Base-by-base conservation (phyloP, 2,113 vertebrate species). In the Saguinus midas region DNA sequence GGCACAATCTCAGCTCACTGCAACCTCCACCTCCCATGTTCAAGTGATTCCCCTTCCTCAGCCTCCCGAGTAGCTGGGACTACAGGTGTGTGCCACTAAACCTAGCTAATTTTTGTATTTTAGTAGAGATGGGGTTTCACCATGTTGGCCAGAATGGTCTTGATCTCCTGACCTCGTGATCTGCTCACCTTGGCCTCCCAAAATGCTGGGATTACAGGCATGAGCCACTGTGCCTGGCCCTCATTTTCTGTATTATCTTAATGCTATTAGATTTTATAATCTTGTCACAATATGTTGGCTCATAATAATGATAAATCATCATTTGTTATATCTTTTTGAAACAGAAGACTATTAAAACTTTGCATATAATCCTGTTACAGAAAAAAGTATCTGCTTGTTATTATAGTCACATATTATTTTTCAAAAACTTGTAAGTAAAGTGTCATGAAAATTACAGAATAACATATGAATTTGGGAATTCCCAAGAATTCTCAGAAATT, bases 391-490 rank as follows among this genome's bases (percentile, higher is more conserved):
- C 40, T 88, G 40, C 2, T 80, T 78, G 75, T 81, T 94, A 35
- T 58, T 92, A 48, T 92, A 61, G 40, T 84, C 14, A 76, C 32
- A 79, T 88, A n/a, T 13, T 95, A 40, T 95, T 95, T 96, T 95
- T 80, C 55, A 88, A 84, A 96, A 79, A 37, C 6, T 52, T 35
- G 11, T 87, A 87, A 90, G 40, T 78, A 48, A 85, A 78, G 52
- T 95, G 10, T 76, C 81, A 64, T 58, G 48, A 85, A 93, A 87
- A 87, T 37, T 90, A n/a, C 8, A 83, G 86, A 83, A 87, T 84
- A 45, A 73, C 16, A 37, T 75, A 48, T 35, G 72, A 68, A 93
- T 97, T 91, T 3, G 58, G 57, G 66, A 96, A 79, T 87, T 94
- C 2, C 48, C 13, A 58, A 76, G 58, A 73, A 82, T 94, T 81